These are phyloP conservation scores for Wiebesia pumilae DNA, from an alignment of 1,140 invertebrate genomes.

Conservation along the genomic window DNA sequence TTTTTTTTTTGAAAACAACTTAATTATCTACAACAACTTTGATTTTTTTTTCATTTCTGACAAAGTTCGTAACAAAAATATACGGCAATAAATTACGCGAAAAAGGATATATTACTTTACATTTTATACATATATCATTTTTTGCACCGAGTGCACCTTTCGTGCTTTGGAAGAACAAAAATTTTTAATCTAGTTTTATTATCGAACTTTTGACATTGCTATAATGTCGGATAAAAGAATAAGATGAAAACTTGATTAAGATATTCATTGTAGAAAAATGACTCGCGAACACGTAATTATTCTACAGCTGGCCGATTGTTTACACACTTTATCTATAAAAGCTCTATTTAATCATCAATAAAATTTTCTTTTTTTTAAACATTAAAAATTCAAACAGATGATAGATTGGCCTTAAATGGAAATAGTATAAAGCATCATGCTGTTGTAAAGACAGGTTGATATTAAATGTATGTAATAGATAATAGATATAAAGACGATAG, in stretches of 20 bases:
- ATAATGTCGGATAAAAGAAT: constrained; percentile 41
- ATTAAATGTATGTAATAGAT: constrained; percentile 67
- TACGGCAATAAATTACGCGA: constrained; percentile 32
- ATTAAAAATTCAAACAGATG: constrained; percentile 71
- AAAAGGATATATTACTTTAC: constrained; percentile 28
- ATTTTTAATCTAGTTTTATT: constrained; percentile 20
- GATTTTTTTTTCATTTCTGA: constrained; percentile 32
- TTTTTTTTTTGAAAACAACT: constrained; percentile 14
- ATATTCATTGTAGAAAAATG: constrained; percentile 36
- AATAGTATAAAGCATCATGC: constrained; percentile 73
- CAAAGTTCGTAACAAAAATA: constrained; percentile 45
- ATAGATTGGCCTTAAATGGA: constrained; percentile 73
- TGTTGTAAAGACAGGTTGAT: constrained; percentile 71
- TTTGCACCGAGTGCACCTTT: constrained; percentile 15
- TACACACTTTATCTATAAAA: constrained; percentile 59
- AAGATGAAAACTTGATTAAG: constrained; percentile 28
- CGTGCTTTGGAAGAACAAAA: constrained; percentile 40
- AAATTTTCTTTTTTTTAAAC: constrained; percentile 58
- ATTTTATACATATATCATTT: constrained; percentile 33
- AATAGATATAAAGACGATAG: constrained; percentile 72
- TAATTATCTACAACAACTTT: constrained; percentile 29
- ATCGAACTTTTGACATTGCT: constrained; percentile 44
- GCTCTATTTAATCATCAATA: constrained; percentile 65
- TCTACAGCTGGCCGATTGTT: constrained; percentile 71
- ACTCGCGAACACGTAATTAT: constrained; percentile 10